phyloP scores from a whole-genome alignment of 2,113 vertebrate species.

The Chaenogobius annularis region DNA sequence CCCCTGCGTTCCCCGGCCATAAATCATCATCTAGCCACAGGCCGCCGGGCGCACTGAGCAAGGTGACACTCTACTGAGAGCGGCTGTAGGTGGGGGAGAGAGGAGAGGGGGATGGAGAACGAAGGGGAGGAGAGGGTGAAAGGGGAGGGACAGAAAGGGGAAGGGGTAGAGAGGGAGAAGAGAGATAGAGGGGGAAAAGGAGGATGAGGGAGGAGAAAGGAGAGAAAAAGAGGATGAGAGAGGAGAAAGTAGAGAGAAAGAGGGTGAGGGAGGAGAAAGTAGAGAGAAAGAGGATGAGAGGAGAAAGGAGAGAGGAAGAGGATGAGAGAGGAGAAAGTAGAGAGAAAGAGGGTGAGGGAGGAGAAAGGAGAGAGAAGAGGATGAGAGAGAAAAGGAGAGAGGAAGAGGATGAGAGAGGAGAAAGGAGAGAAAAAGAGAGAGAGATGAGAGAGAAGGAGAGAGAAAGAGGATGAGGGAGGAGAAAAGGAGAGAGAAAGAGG shows the following conservation, averaged over 20 bases:
- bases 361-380: background rate
- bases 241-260: background rate
- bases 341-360: no score
- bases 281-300: no score
- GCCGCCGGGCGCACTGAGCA: conserved; percentile 48
- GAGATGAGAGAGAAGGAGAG: background rate
- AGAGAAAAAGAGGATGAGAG: background rate
- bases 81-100: conserved; percentile 35
- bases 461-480: background rate
- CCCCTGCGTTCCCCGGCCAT: conserved; percentile 40
- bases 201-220: no score
- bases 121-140: background rate
- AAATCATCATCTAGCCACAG: conserved; percentile 67
- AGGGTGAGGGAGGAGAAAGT: background rate
- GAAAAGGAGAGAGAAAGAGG: background rate
- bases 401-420: background rate
- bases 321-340: background rate
- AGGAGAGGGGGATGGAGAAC: background rate
- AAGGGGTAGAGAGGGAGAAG: no score
- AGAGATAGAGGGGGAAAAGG: no score
- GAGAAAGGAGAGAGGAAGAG: background rate
- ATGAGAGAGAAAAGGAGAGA: background rate
- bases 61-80: conserved; percentile 60
- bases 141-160: background rate
- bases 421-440: background rate